Evolutionary conservation across 2,113 vertebrate species (phyloP).

Genomic region (Nycticorax nycticorax): DNA sequence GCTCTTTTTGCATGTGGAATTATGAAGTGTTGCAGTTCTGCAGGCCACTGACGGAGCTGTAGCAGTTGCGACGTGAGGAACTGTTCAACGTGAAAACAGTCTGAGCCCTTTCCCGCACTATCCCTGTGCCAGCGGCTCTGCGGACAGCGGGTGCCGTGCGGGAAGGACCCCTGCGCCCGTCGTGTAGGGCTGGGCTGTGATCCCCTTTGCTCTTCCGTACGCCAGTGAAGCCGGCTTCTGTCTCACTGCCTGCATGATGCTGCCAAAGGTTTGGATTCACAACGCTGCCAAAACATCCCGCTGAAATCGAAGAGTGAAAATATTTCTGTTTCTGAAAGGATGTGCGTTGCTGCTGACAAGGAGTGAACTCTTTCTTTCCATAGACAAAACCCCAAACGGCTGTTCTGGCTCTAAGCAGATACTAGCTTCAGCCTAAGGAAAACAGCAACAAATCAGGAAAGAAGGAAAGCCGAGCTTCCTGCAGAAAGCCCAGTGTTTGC

Average conservation of each 20-base stretch:
- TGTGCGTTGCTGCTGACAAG: not conserved
- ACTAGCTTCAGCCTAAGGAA: conserved; percentile 19
- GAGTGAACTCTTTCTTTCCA: conserved; percentile 1
- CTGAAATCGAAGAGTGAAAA: conserved; percentile 19
- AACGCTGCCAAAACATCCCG: not conserved
- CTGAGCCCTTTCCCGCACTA: not conserved
- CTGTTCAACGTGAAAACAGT: not conserved
- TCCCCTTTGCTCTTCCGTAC: not conserved
- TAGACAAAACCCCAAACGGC: not conserved
- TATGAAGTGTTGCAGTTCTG: not conserved
- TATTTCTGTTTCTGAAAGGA: conserved; percentile 23
- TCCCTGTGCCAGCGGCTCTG: not conserved
- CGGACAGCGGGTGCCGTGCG: rapidly evolving
- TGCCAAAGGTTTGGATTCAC: not conserved
- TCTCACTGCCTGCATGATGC: not conserved
- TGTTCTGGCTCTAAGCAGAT: not conserved
- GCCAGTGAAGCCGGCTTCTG: not conserved
- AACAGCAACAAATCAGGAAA: conserved; percentile 42
- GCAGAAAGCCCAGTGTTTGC: conserved; percentile 18
- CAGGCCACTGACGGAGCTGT: not conserved
- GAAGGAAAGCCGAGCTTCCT: conserved; percentile 35
- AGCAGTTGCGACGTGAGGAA: not conserved
- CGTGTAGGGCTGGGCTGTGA: not conserved
- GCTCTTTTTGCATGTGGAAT: not conserved
- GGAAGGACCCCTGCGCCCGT: not conserved